phyloP scores from a whole-genome alignment of 2,888 invertebrate species.

The Adela reaumurella region DNA sequence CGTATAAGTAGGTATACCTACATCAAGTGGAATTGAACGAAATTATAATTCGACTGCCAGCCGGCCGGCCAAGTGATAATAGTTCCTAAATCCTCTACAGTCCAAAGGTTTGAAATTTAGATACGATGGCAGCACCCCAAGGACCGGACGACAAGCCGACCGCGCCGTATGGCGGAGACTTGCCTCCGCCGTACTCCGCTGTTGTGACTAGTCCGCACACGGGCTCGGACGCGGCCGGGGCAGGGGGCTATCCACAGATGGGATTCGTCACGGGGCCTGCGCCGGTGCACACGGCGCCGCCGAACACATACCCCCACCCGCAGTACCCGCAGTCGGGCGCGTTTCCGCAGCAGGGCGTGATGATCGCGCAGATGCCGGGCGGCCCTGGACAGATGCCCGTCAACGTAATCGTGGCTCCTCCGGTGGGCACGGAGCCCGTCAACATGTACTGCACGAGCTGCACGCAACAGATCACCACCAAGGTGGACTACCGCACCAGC shows the following conservation, averaged over 20 bases:
- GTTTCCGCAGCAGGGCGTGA: constrained; percentile 32
- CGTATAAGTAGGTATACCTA: too few relatives aligned
- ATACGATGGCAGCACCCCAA: constrained; percentile 19
- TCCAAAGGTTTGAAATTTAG: too few relatives aligned
- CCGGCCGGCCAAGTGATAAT: too few relatives aligned
- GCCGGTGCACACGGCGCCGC: too few relatives aligned
- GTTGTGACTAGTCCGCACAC: constrained; percentile 43
- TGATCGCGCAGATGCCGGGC: constrained; percentile 25
- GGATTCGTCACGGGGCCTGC: not conserved
- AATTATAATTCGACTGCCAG: too few relatives aligned
- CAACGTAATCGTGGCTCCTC: constrained; percentile 33
- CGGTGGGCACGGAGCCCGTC: constrained; percentile 42
- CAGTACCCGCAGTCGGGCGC: constrained; percentile 30
- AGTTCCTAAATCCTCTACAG: too few relatives aligned
- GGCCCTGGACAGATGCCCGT: constrained; percentile 26
- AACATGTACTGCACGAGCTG: constrained; percentile 46
- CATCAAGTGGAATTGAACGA: too few relatives aligned
- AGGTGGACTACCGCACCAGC: constrained; percentile 45
- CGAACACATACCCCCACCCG: not conserved
- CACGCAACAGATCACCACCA: constrained; percentile 41
- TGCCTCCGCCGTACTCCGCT: constrained; percentile 45
- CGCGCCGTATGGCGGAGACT: constrained; percentile 20
- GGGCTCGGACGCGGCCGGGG: constrained; percentile 31
- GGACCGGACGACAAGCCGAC: not conserved
- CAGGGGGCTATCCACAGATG: constrained; percentile 1